phyloP scores from a whole-genome alignment of 2,113 vertebrate species.

The Lycocorax pyrrhopterus region DNA sequence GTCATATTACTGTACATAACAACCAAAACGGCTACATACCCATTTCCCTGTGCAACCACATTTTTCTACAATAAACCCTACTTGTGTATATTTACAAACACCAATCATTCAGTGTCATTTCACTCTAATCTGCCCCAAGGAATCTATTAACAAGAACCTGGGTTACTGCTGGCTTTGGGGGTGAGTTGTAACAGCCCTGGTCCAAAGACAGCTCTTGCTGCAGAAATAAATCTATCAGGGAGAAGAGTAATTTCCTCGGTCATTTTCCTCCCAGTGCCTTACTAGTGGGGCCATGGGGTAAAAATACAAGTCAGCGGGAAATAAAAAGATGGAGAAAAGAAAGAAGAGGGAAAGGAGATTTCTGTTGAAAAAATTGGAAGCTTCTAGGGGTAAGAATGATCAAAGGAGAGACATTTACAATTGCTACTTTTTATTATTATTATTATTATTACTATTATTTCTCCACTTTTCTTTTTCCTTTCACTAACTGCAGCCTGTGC shows the following conservation, averaged over 20 bases:
- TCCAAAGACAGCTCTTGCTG: neutral
- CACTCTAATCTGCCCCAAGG: neutral
- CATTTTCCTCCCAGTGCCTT: neutral
- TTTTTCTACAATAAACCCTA: neutral
- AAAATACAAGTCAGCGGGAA: neutral
- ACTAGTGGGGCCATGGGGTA: neutral
- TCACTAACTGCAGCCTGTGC: neutral
- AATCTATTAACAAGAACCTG: neutral
- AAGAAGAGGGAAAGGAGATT: neutral
- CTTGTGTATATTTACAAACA: neutral
- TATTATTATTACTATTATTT: neutral
- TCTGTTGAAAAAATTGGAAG: neutral
- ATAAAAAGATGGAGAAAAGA: neutral
- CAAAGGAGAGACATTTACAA: neutral
- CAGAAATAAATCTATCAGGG: neutral
- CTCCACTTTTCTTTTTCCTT: neutral
- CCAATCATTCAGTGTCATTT: neutral
- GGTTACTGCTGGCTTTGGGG: neutral
- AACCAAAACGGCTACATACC: neutral
- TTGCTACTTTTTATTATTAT: neutral
- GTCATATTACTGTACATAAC: neutral
- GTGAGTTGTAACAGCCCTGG: neutral
- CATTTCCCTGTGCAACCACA: neutral
- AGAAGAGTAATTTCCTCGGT: neutral
- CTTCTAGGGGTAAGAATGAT: neutral